Evolutionary conservation across 2,113 vertebrate genomes (phyloP).

Genomic region (Quiscalus mexicanus): DNA sequence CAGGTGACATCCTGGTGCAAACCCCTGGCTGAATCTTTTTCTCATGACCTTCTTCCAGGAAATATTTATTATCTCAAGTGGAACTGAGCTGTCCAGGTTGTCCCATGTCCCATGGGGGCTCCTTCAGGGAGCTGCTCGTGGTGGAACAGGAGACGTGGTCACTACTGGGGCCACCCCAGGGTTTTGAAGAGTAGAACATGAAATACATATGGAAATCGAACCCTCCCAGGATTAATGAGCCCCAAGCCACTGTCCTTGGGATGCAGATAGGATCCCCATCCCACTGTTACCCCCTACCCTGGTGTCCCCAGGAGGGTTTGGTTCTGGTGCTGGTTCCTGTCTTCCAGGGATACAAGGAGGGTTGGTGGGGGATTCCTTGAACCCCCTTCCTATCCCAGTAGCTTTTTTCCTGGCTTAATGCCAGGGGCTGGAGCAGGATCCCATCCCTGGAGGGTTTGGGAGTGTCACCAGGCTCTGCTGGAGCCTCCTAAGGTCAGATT

Average conservation of each 20-base stretch:
- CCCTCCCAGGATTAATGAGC: not conserved
- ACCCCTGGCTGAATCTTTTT: not conserved
- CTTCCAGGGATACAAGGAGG: not conserved
- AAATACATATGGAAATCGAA: accelerated
- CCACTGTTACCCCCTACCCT: not conserved
- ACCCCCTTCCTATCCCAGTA: not conserved
- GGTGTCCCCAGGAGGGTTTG: no score
- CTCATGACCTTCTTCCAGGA: not conserved
- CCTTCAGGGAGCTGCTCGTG: not conserved
- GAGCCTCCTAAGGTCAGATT: no score
- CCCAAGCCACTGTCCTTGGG: not conserved
- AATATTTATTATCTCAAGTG: not conserved
- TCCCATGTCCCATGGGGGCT: not conserved
- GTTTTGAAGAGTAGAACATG: not conserved
- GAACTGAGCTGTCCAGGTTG: not conserved
- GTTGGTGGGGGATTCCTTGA: not conserved
- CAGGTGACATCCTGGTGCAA: not conserved
- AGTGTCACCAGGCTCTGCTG: not conserved
- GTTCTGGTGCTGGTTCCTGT: not conserved
- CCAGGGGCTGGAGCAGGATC: accelerated
- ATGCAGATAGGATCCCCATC: not conserved
- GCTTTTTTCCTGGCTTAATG: not conserved
- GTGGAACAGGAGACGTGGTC: not conserved
- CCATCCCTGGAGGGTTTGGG: not conserved
- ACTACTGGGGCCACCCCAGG: not conserved